Evolutionary conservation across 2,888 invertebrate genomes (phyloP).

Genomic region (Hecatera dysodea): DNA sequence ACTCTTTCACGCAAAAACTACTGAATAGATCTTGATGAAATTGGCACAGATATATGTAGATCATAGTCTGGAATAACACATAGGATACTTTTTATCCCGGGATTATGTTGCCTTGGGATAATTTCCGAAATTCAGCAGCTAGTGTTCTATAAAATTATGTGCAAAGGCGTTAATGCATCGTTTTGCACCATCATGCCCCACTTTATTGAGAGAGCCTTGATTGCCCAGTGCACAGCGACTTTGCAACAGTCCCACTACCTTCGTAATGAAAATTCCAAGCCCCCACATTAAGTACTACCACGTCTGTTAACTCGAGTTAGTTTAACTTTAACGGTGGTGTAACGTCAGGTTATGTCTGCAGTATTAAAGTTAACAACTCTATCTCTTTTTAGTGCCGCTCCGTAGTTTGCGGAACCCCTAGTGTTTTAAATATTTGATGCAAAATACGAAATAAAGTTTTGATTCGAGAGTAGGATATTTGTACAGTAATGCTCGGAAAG

Average conservation of each 20-base stretch:
- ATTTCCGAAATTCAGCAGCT: too few relatives aligned
- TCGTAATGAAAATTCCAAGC: background rate
- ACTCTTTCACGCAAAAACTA: too few relatives aligned
- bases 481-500: background rate
- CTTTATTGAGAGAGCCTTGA: too few relatives aligned
- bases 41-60: too few relatives aligned
- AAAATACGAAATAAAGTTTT: background rate
- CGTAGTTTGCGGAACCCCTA: background rate
- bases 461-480: background rate
- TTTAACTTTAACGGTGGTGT: conserved; percentile 35
- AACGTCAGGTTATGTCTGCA: conserved; percentile 23
- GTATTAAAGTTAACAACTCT: conserved; percentile 49
- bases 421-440: conserved; percentile 29
- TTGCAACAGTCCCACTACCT: background rate
- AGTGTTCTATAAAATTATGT: too few relatives aligned
- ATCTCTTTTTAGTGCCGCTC: conserved; percentile 41
- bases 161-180: background rate
- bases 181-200: too few relatives aligned
- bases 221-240: too few relatives aligned
- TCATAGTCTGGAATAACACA: too few relatives aligned
- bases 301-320: conserved; percentile 4
- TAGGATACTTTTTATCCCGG: too few relatives aligned
- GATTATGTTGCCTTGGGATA: too few relatives aligned
- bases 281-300: background rate
- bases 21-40: too few relatives aligned